phyloP scores from a whole-genome alignment of 2,113 vertebrate genomes.

The Mormyrus iriodes region DNA sequence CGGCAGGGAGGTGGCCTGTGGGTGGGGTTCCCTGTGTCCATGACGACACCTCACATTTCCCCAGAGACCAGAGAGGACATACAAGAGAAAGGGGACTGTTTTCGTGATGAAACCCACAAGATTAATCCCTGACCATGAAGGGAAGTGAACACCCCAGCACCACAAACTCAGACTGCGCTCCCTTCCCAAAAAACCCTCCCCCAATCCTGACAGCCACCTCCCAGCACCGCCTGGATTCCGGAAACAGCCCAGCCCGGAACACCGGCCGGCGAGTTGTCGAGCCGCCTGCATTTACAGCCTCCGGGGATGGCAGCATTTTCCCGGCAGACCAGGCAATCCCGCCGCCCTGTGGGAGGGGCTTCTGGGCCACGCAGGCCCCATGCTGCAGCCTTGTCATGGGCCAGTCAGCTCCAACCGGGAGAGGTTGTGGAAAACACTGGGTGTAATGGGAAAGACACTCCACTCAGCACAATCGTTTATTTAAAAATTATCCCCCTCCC shows the following conservation, averaged over 20 bases:
- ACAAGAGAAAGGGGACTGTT: background rate
- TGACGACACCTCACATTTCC: background rate
- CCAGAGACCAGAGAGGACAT: background rate
- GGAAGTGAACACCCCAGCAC: background rate
- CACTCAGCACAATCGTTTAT: background rate
- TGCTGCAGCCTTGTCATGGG: slow-evolving; percentile 27
- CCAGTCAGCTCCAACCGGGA: background rate
- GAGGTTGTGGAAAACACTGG: background rate
- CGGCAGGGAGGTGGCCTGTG: background rate
- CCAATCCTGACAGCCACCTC: background rate
- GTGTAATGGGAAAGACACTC: background rate
- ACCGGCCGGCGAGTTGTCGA: background rate
- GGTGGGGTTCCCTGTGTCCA: background rate
- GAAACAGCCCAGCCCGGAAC: background rate
- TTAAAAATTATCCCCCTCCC: background rate
- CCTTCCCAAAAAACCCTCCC: background rate
- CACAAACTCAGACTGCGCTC: background rate
- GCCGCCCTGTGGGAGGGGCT: slow-evolving; percentile 48
- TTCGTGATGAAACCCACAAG: background rate
- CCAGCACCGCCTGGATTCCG: background rate
- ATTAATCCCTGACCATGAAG: background rate
- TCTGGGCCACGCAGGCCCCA: slow-evolving; percentile 29
- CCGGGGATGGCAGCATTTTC: no score
- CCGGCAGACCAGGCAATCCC: slow-evolving; percentile 51
- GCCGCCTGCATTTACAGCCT: slow-evolving; percentile 43